Percentiles rank a stretch among this genome's conserved stretches.
Evolutionary conservation across 2,113 vertebrate genomes (phyloP).

Genomic region (Corythornis cristatus): DNA sequence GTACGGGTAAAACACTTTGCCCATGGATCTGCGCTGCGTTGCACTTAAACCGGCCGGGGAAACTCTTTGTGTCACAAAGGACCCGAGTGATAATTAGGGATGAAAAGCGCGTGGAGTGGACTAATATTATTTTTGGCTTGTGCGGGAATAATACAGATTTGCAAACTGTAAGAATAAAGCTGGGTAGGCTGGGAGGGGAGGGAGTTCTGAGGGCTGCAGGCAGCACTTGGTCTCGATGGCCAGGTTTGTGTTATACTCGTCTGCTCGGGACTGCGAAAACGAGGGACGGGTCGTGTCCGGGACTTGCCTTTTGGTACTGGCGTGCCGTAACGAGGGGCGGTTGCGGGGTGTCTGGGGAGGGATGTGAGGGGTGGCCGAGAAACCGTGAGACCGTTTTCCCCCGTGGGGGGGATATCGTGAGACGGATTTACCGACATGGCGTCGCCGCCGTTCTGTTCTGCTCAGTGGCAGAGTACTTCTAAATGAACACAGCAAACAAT

Average conservation of each 20-base stretch:
- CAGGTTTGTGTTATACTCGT: neutral
- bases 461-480: neutral
- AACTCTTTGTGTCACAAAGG: slow-evolving; percentile 40
- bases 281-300: neutral
- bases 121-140: slow-evolving; percentile 64
- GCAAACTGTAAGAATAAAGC: neutral
- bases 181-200: neutral
- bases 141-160: slow-evolving; percentile 13
- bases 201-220: neutral
- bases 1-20: neutral
- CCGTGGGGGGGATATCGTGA: neutral
- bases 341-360: neutral
- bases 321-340: neutral
- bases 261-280: neutral
- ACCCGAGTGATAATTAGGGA: slow-evolving; percentile 51
- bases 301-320: neutral
- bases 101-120: slow-evolving; percentile 40
- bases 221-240: neutral
- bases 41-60: neutral
- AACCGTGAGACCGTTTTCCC: neutral
- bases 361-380: too few species aligned
- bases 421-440: neutral
- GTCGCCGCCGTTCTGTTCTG: neutral
- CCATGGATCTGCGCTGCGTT: neutral
- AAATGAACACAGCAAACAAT: neutral